These are phyloP conservation scores for Anas platyrhynchos DNA, from an alignment of 2,113 vertebrate genomes.

Conservation along the genomic window DNA sequence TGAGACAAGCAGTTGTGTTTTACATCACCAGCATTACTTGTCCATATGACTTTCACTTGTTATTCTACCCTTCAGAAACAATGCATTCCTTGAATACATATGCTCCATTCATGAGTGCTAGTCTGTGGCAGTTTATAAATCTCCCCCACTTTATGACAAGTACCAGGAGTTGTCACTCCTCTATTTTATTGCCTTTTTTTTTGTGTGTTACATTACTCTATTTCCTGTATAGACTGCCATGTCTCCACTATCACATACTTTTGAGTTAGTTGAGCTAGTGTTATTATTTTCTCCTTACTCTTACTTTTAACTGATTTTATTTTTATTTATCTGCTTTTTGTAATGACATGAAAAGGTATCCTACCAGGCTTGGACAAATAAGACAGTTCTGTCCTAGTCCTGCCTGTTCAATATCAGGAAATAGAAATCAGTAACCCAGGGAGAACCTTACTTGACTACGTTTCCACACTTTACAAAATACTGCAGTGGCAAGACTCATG, in stretches of 20 bases:
- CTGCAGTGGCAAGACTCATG: not conserved
- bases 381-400: not conserved
- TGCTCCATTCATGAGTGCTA: not conserved
- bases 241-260: not conserved
- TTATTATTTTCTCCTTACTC: not conserved
- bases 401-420: not conserved
- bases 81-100: not conserved
- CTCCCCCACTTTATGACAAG: not conserved
- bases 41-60: not conserved
- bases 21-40: not conserved
- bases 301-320: not conserved
- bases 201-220: not conserved
- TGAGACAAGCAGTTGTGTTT: not conserved
- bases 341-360: not conserved
- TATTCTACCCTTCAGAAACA: not conserved
- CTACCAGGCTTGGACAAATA: not conserved
- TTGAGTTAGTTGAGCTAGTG: not conserved
- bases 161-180: not conserved
- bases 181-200: not conserved
- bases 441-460: not conserved
- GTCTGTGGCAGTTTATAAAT: not conserved
- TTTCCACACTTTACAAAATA: not conserved
- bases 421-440: not conserved
- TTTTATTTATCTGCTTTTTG: not conserved
- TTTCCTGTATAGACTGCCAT: not conserved